These are phyloP conservation scores for Panulirus ornatus DNA, from an alignment of 1,140 invertebrate genomes.

Conservation along the genomic window DNA sequence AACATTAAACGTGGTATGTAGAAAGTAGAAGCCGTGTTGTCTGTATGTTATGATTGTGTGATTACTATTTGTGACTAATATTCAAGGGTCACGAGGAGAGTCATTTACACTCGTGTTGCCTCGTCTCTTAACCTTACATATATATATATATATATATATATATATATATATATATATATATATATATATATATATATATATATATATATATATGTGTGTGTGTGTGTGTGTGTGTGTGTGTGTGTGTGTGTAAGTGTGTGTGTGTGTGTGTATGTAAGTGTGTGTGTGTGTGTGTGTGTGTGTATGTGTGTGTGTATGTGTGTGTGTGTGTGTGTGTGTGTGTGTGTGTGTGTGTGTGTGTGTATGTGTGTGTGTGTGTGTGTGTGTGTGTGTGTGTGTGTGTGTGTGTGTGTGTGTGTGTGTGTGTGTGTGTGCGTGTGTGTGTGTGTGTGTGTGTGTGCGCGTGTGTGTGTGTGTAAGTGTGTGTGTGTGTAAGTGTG, in stretches of 20 bases:
- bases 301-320: conserved; percentile 13
- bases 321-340: neutral
- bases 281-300: neutral
- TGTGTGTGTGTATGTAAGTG: too few species aligned
- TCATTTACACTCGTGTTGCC: too few species aligned
- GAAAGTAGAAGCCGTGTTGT: too few species aligned
- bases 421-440: conserved; percentile 32
- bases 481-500: neutral
- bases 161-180: too few species aligned
- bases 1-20: too few species aligned
- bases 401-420: conserved; percentile 3
- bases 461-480: neutral
- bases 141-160: too few species aligned
- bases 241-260: neutral
- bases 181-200: neutral
- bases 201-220: neutral
- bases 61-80: too few species aligned
- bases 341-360: neutral
- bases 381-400: neutral
- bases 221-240: neutral
- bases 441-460: conserved; percentile 43
- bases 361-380: neutral
- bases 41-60: too few species aligned
- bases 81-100: too few species aligned
- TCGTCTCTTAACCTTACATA: too few species aligned